Evolutionary conservation across 2,888 invertebrate genomes (phyloP).

Genomic region (Idaea aversata): DNA sequence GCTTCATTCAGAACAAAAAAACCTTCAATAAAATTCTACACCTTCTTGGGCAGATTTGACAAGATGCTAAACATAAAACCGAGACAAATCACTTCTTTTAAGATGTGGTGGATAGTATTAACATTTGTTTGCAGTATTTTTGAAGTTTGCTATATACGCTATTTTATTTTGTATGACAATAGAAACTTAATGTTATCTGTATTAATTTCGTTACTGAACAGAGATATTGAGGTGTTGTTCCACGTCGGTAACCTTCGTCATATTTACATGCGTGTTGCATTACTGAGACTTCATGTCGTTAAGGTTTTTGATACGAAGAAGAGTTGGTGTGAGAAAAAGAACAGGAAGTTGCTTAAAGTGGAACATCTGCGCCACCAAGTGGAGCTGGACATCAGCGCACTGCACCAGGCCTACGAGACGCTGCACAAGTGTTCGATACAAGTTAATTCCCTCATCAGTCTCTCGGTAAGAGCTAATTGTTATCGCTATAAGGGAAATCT

Average conservation of each 20-base stretch:
- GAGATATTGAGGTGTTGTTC: neutral
- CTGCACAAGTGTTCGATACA: neutral
- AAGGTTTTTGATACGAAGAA: neutral
- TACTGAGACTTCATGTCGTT: neutral
- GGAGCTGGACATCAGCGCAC: neutral
- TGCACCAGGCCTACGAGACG: neutral
- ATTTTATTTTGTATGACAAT: neutral
- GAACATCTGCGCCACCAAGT: neutral
- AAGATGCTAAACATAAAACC: neutral
- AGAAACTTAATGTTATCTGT: neutral
- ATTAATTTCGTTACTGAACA: neutral
- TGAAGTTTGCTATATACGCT: neutral
- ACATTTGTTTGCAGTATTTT: neutral
- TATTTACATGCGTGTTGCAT: neutral
- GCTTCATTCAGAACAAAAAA: neutral
- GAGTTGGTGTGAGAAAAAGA: neutral
- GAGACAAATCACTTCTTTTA: neutral
- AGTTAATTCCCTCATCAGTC: neutral
- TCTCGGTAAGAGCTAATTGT: neutral
- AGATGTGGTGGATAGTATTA: neutral
- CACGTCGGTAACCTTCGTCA: neutral
- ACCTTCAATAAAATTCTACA: neutral
- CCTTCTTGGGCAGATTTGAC: neutral
- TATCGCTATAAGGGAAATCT: too few relatives aligned
- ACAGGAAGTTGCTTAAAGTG: neutral